Base-by-base conservation (phyloP, 2,113 vertebrate species). In the Mugil cephalus region DNA sequence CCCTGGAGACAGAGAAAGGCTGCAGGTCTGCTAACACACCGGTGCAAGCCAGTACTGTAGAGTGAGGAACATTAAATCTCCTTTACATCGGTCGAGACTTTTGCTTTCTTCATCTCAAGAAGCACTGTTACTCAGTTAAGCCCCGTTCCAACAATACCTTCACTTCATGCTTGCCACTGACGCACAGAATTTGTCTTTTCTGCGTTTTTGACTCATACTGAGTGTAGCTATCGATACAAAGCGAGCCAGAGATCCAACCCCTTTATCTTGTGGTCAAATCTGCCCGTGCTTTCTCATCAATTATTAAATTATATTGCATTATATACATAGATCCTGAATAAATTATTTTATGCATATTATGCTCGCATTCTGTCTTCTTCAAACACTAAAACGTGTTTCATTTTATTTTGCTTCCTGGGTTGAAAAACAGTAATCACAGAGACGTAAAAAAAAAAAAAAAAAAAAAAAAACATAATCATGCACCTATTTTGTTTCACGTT, bases 1-100 rank as follows among this genome's bases (percentile, higher is more conserved):
- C 83, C 73, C 39, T 76, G 74, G 77, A 86, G 74, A 87, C 66
- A 47, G 51, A 63, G 38, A 61, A 36, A 73, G 43, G 39, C 55
- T 17, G 52, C 54, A 54, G 61, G 65, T 62, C 68, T 70, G 72
- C 18, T 63, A 71, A 81, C 71, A 73, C 36, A 21, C 35, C 42
- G 19, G 11, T 69, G 59, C 64, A 79, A n/a, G 79, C 59, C 70
- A 75, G 47, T 39, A 73, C 67, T 62, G 84, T 82, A 86, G 73
- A 78, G 66, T 58, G 50, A 77, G 52, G 63, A 79, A 66, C 10
- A 55, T 59, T n/a, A 46, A 59, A 82, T 63, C 50, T 74, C 36
- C 69, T 15, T 21, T 21, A 18, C 30, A 48, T 50, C 38, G 38
- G 53, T 47, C 24, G 40, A 38, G n/a, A 34, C 38, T 17, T 63